Conservation (phyloP, 2,888 invertebrate genomes). For the Punctoribates punctum region DNA sequence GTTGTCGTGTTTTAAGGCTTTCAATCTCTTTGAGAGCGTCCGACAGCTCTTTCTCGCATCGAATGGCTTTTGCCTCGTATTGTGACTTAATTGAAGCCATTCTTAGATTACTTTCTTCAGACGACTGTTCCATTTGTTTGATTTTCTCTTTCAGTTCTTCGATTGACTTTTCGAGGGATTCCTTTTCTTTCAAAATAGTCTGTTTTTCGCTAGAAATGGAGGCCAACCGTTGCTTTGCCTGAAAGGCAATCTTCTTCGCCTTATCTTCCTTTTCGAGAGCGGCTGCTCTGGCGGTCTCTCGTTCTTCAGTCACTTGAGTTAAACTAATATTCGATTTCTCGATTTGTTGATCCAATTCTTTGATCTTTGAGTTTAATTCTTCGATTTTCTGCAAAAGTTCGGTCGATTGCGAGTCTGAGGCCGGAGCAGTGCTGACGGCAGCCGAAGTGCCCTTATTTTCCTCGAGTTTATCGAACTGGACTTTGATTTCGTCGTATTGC, state of each 20-base stretch:
- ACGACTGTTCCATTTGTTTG: slow-evolving; percentile 53
- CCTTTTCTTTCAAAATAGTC: slow-evolving; percentile 58
- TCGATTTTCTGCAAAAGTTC: slow-evolving; percentile 47
- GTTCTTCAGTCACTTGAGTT: slow-evolving; percentile 45
- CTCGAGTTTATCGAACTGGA: slow-evolving; percentile 47
- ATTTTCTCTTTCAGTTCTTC: slow-evolving; percentile 61
- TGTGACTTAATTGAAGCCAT: slow-evolving; percentile 65
- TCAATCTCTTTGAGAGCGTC: slow-evolving; percentile 51
- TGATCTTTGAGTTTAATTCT: slow-evolving; percentile 56
- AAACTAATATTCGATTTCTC: slow-evolving; percentile 54
- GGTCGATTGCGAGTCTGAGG: neutral
- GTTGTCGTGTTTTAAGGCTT: slow-evolving; percentile 44
- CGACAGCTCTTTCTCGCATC: slow-evolving; percentile 65
- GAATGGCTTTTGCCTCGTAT: slow-evolving; percentile 65
- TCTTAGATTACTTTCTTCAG: slow-evolving; percentile 57
- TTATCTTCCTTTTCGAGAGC: slow-evolving; percentile 48
- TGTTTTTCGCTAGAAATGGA: slow-evolving; percentile 54
- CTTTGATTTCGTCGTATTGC: slow-evolving; percentile 66
- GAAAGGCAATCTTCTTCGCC: slow-evolving; percentile 46
- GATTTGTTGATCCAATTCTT: slow-evolving; percentile 54
- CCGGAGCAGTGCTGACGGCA: too few relatives aligned
- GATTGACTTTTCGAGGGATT: slow-evolving; percentile 60
- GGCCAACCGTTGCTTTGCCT: slow-evolving; percentile 43
- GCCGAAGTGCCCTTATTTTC: slow-evolving; percentile 51
- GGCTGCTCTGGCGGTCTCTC: slow-evolving; percentile 43